Conservation (phyloP, 2,797 vertebrate genomes). For the Lithobates pipiens region DNA sequence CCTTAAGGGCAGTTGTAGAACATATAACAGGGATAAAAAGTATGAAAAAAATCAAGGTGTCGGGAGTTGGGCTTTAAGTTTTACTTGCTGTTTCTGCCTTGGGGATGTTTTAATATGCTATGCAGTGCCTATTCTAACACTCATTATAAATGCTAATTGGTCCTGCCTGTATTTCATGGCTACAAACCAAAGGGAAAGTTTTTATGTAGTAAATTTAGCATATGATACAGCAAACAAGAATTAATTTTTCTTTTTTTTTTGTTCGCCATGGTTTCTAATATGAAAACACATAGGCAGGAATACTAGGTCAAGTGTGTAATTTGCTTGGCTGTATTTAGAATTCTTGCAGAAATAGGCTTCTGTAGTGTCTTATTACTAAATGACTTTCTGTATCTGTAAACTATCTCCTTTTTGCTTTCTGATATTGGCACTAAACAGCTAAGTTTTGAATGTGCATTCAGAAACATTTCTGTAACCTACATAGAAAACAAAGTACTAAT, state of each 20-base stretch:
- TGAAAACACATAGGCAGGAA: neutral
- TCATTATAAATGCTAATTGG: neutral
- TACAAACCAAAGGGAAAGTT: neutral
- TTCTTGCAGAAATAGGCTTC: neutral
- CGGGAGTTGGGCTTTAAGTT: no score
- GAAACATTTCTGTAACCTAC: neutral
- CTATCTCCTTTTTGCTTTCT: neutral
- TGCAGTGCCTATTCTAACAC: neutral
- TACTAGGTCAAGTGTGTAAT: neutral
- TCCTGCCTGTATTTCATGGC: neutral
- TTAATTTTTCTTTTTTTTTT: neutral
- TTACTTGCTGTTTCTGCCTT: no score
- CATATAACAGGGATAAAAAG: no score
- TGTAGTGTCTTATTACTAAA: neutral
- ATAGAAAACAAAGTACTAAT: slow-evolving; percentile 1
- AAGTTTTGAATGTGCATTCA: no score
- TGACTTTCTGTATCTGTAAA: neutral
- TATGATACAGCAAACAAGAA: neutral
- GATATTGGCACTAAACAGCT: neutral
- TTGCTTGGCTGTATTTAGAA: neutral
- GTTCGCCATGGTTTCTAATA: neutral
- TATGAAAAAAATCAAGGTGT: no score
- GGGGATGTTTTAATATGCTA: no score
- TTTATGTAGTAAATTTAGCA: neutral
- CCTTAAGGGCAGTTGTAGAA: no score